Base-by-base conservation (phyloP, 1,140 invertebrate species). In the Caenorhabditis brenneri region DNA sequence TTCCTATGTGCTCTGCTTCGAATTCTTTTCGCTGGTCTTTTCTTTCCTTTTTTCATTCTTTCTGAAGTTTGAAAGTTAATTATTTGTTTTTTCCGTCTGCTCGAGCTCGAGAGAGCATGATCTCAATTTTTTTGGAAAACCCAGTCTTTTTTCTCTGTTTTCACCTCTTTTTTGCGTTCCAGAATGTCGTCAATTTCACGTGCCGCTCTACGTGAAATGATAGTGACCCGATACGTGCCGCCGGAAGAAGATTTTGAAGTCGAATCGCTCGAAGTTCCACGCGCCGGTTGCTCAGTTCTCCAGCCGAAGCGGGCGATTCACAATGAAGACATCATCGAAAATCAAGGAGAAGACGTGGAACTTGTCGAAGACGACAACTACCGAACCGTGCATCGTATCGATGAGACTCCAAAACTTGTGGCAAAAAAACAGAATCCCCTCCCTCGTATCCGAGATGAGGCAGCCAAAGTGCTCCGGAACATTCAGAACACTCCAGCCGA, bases 351-450 rank as follows among this genome's bases (percentile, higher is more conserved):
- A 42, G 65, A 74, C 27, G 65, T 74, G 9, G 65, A 74, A n/a
- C 65, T 74, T 15, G 65, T 74, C 22, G 65, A 74, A 74, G 65
- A 74, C 24, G 65, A 74, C 7, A 74, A 74, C n/a, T 74, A 74
- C 24, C 36, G 36, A 4, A 36, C 65, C 6, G 65, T 74, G 12
- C 65, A 74, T 24, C 36, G 65, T 19, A 74, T 74, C n/a, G 36
- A 74, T 24, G 65, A 74, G 15, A 74, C 65, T n/a, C 65, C 65
- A 12, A 74, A 74, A 24, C 36, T 74, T 4, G 29, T 74, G 6
- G n/a, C 12, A n/a, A 74, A 74, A 31, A 46, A 24, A 27, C 65
- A 12, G 15, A 36, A 27, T 27, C 6, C n/a, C n/a, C n/a, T 33
- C 3, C 4, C 65, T 19, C 7, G 10, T 7, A 42, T 74, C n/a